phyloP scores from a whole-genome alignment of 2,797 vertebrate genomes.

The Chelon labrosus region DNA sequence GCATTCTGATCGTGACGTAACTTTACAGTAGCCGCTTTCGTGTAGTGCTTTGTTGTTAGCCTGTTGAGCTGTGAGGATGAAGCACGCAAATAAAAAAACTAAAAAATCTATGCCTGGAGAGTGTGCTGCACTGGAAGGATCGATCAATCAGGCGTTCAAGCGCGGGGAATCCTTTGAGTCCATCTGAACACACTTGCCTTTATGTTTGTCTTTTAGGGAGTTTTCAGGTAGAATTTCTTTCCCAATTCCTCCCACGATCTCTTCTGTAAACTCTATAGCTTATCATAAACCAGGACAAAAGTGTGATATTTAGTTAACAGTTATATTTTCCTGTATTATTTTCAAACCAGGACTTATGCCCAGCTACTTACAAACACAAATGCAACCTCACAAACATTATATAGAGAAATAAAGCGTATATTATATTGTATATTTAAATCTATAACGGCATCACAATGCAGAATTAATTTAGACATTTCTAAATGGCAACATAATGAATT shows the following conservation, averaged over 20 bases:
- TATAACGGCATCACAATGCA: neutral
- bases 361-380: conserved; percentile 50
- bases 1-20: conserved; percentile 75
- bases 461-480: conserved; percentile 29
- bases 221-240: conserved; percentile 25
- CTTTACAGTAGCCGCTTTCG: conserved; percentile 77
- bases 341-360: conserved; percentile 28
- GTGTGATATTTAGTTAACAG: conserved; percentile 6
- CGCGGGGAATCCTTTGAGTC: conserved; percentile 28
- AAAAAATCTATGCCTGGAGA: conserved; percentile 57
- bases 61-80: conserved; percentile 68
- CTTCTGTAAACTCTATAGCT: neutral
- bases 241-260: neutral
- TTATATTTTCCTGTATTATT: conserved; percentile 18
- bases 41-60: conserved; percentile 73
- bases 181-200: conserved; percentile 37
- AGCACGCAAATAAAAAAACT: conserved; percentile 37
- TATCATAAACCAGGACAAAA: neutral
- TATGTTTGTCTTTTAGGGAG: conserved; percentile 29
- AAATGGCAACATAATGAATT: neutral
- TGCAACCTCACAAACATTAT: conserved; percentile 25
- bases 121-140: conserved; percentile 54
- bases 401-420: conserved; percentile 25
- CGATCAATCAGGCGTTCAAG: conserved; percentile 46
- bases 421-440: conserved; percentile 8